Base-by-base conservation (phyloP, 2,888 invertebrate genomes). In the Crocallis elinguaria region DNA sequence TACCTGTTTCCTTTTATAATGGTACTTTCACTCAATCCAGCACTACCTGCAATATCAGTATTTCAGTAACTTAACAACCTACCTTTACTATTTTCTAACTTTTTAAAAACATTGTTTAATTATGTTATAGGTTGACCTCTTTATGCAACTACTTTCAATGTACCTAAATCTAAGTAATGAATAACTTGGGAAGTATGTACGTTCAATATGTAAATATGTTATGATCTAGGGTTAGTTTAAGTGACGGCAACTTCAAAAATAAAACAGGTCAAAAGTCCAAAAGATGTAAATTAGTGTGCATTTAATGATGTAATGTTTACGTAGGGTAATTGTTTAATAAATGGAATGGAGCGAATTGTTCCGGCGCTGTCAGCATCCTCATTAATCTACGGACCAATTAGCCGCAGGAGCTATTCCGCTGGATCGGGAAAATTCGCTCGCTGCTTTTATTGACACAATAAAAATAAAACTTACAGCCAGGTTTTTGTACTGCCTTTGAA, bases 341-440 rank as follows among this genome's bases (percentile, higher is more conserved):
- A 87, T 82, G 71, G 74, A 82, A 87, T 82, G 72, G 75, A 82
- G 81, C 76, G 84, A 88, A 86, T 84, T 82, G 90, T 89, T 90
- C 91, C 90, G 89, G 84, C 77, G 79, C 73, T 77, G 88, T 83
- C 85, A 80, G 88, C 85, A 82, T 91, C 91, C 91, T 91, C 91
- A 91, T 91, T 91, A 91, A 76, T 72, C 65, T 66, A 80, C 78
- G 71, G 64, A 67, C 83, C 89, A 91, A 90, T 91, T 91, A 90
- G 78, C 72, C 64, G 72, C 48, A 67, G 66, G 25, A 35, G 77
- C 81, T 80, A 81, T 87, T 86, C 74, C 67, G 80, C 77, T 72
- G 69, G 76, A 75, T 79, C 77, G 79, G 82, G 82, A 81, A 88
- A 87, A 76, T 75, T 67, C 62, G 19, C 36, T 42, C 45, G 39